Conservation (phyloP, 2,888 invertebrate species). For the Lasioglossum vierecki region DNA sequence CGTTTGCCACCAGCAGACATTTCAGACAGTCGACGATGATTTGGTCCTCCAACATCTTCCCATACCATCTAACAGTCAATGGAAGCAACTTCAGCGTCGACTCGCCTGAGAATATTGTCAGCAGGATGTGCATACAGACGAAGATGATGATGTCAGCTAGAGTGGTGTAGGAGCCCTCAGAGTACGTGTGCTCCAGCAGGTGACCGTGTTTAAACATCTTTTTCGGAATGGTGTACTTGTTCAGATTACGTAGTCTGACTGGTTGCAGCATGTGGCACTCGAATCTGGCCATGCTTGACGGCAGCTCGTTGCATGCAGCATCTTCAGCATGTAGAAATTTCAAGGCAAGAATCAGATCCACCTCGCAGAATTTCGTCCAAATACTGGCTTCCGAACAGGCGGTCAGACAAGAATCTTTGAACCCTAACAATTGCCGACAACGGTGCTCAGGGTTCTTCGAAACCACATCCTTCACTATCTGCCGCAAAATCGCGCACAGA, state of each 20-base stretch:
- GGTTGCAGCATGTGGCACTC: slow-evolving; percentile 94
- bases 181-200: slow-evolving; percentile 88
- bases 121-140: slow-evolving; percentile 88
- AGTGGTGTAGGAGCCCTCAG: slow-evolving; percentile 93
- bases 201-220: slow-evolving; percentile 84
- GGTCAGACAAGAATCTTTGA: slow-evolving; percentile 91
- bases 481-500: slow-evolving; percentile 89
- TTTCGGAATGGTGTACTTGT: slow-evolving; percentile 84
- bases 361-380: slow-evolving; percentile 97
- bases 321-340: slow-evolving; percentile 82
- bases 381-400: slow-evolving; percentile 93
- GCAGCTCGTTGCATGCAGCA: slow-evolving; percentile 84
- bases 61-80: slow-evolving; percentile 88
- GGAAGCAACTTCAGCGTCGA: slow-evolving; percentile 85
- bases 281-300: slow-evolving; percentile 90
- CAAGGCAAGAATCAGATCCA: slow-evolving; percentile 89
- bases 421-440: slow-evolving; percentile 88
- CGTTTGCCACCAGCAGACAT: slow-evolving; percentile 75
- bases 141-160: slow-evolving; percentile 93
- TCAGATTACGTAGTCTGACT: slow-evolving; percentile 93
- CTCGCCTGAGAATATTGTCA: slow-evolving; percentile 83
- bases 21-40: slow-evolving; percentile 76
- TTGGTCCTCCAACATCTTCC: slow-evolving; percentile 79
- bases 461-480: slow-evolving; percentile 85
- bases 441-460: slow-evolving; percentile 76